Percentiles rank a stretch among this genome's conserved stretches.
Conservation (phyloP, 2,797 vertebrate genomes). For the Fratercula arctica region DNA sequence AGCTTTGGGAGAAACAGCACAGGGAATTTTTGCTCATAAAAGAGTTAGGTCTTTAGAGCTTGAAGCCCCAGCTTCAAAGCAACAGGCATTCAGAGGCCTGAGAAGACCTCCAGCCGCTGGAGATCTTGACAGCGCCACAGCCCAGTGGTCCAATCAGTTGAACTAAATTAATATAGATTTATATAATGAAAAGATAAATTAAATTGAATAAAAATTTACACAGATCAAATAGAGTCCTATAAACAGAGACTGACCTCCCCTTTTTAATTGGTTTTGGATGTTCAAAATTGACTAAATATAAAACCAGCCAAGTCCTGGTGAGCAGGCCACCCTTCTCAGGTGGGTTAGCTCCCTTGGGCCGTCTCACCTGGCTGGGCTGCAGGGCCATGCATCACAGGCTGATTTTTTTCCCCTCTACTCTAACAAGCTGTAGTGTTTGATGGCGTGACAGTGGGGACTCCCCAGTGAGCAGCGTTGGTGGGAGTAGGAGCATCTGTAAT, state of each 20-base stretch:
- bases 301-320: no score
- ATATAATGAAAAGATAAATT: not conserved
- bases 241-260: not conserved
- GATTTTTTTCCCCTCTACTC: not conserved
- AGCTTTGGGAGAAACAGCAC: not conserved
- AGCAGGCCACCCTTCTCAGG: not conserved
- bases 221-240: not conserved
- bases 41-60: not conserved
- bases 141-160: not conserved
- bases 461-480: rapidly evolving
- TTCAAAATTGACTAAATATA: not conserved
- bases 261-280: not conserved
- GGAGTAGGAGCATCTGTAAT: not conserved
- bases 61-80: not conserved
- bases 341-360: not conserved
- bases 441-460: not conserved
- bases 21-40: not conserved
- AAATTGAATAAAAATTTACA: not conserved
- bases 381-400: rapidly evolving
- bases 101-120: not conserved
- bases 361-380: not conserved
- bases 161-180: not conserved
- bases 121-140: not conserved
- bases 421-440: not conserved
- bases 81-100: not conserved